Percentiles rank a stretch among this genome's conserved stretches.
phyloP scores from a whole-genome alignment of 2,797 vertebrate genomes.

The Adrianichthys oophorus region DNA sequence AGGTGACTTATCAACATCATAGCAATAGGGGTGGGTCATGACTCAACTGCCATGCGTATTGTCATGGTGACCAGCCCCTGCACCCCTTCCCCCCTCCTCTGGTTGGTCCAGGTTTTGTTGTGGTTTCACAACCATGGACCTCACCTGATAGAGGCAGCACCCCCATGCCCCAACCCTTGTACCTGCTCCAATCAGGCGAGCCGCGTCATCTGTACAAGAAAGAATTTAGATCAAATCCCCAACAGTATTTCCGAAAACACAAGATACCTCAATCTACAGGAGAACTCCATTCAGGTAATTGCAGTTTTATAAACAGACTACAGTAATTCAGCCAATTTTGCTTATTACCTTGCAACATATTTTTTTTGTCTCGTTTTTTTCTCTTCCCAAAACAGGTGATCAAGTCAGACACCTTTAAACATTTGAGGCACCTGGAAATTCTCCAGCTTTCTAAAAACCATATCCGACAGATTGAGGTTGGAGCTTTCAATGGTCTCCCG shows the following conservation, averaged over 20 bases:
- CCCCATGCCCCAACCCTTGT: conserved; percentile 86
- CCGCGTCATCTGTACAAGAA: conserved; percentile 92
- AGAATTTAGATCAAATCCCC: conserved; percentile 88
- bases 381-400: conserved; percentile 79
- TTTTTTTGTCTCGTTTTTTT: conserved; percentile 53
- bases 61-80: conserved; percentile 84
- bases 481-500: conserved; percentile 95
- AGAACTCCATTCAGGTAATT: conserved; percentile 91
- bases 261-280: conserved; percentile 97
- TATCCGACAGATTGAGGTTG: conserved; percentile 94
- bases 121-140: conserved; percentile 88
- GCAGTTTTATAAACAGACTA: conserved; percentile 13
- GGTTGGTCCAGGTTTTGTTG: conserved; percentile 83
- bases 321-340: conserved; percentile 21
- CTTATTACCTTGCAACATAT: conserved; percentile 31
- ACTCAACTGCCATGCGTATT: conserved; percentile 88
- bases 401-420: conserved; percentile 95
- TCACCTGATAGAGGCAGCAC: conserved; percentile 80
- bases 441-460: conserved; percentile 95
- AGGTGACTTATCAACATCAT: conserved; percentile 70
- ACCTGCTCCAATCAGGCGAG: conserved; percentile 96
- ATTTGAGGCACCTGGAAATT: conserved; percentile 95
- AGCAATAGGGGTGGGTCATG: conserved; percentile 83
- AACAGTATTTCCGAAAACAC: conserved; percentile 94
- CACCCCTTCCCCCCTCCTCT: conserved; percentile 83